Conservation (phyloP, 2,888 invertebrate genomes). For the Drosophila robusta region DNA sequence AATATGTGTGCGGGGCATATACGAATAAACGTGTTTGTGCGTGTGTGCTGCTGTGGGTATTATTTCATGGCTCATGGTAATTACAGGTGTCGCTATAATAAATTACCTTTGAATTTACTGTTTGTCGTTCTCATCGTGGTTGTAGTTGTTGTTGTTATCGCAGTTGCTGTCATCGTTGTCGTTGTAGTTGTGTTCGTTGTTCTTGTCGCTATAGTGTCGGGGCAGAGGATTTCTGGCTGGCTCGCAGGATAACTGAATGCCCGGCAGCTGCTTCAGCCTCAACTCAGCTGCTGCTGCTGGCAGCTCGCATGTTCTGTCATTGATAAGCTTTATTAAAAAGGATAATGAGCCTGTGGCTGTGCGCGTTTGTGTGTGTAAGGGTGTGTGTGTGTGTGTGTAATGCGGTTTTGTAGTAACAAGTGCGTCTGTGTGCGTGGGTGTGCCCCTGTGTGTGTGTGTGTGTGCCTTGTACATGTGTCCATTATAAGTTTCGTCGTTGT, state of each 20-base stretch:
- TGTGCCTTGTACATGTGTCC: conserved; percentile 73
- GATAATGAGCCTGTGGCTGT: conserved; percentile 73
- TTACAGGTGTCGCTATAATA: conserved; percentile 81
- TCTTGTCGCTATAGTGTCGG: conserved; percentile 52
- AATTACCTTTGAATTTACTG: conserved; percentile 82
- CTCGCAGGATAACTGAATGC: conserved; percentile 55
- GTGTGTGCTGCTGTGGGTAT: conserved; percentile 51
- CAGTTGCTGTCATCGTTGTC: conserved; percentile 33
- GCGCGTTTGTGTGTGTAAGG: conserved; percentile 26
- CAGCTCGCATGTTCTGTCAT: conserved; percentile 79
- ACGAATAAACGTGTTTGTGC: conserved; percentile 13
- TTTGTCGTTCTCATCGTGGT: conserved; percentile 66
- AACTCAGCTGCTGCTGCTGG: conserved; percentile 62
- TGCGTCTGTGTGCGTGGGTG: neutral
- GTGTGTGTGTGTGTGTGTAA: conserved; percentile 38
- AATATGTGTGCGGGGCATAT: conserved; percentile 22
- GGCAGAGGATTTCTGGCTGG: conserved; percentile 19
- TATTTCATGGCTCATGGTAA: conserved; percentile 82
- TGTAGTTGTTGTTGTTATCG: conserved; percentile 27
- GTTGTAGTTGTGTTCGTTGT: conserved; percentile 52
- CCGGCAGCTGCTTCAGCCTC: conserved; percentile 42
- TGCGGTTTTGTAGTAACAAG: conserved; percentile 60
- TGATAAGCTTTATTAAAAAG: conserved; percentile 82
- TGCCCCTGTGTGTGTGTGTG: conserved; percentile 24
- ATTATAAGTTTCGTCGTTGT: conserved; percentile 78